phyloP scores from a whole-genome alignment of 2,888 invertebrate genomes.

The Cephus pygmeus region DNA sequence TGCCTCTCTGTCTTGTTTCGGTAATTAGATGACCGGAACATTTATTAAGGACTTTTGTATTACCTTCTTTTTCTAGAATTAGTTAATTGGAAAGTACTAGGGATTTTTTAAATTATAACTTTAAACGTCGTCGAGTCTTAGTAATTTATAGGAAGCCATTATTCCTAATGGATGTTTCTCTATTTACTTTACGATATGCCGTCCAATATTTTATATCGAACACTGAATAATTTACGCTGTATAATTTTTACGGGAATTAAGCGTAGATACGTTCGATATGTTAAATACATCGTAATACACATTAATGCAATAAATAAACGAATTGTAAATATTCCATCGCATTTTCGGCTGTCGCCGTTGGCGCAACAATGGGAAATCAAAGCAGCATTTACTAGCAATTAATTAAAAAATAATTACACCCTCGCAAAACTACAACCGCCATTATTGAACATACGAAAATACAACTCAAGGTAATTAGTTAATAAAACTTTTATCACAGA shows the following conservation, averaged over 20 bases:
- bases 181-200: neutral
- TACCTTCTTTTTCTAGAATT: neutral
- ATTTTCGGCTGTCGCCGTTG: neutral
- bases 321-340: neutral
- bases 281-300: neutral
- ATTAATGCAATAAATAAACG: neutral
- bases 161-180: neutral
- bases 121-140: neutral
- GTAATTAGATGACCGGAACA: neutral
- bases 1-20: neutral
- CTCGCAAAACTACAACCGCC: neutral
- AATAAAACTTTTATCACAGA: neutral
- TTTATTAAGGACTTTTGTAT: neutral
- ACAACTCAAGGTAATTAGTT: neutral
- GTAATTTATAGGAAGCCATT: neutral
- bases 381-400: neutral
- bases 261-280: neutral
- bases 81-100: neutral
- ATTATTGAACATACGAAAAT: neutral
- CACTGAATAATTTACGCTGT: neutral
- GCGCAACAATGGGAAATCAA: neutral
- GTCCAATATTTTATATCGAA: neutral
- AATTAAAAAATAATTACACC: neutral
- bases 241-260: neutral
- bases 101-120: neutral